These are phyloP conservation scores for Oligia fasciuncula DNA, from an alignment of 2,888 invertebrate genomes.

Conservation along the genomic window DNA sequence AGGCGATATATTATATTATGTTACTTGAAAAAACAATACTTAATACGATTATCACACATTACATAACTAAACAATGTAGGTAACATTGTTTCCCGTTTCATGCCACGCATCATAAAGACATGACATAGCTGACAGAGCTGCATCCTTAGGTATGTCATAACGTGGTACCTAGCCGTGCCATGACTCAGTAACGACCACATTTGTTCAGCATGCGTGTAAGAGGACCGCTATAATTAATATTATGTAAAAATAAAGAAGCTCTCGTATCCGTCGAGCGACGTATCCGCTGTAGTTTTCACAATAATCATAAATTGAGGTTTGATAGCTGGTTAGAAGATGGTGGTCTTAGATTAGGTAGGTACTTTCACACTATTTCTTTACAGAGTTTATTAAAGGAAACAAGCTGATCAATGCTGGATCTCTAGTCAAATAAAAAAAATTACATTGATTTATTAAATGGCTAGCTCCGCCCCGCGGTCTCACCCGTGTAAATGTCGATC, in stretches of 20 bases:
- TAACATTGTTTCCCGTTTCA: background rate
- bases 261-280: conserved; percentile 61
- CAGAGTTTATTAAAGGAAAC: background rate
- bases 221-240: conserved; percentile 64
- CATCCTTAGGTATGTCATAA: conserved; percentile 35
- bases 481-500: too few species aligned
- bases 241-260: conserved; percentile 59
- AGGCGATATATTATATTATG: background rate
- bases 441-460: background rate
- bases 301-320: conserved; percentile 45
- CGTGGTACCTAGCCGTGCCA: conserved; percentile 25
- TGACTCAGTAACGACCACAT: conserved; percentile 62
- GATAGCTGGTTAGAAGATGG: conserved; percentile 21
- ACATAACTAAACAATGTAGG: background rate
- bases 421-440: background rate
- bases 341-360: background rate
- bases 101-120: conserved; percentile 8
- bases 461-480: too few species aligned
- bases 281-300: conserved; percentile 58
- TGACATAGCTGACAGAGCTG: conserved; percentile 24
- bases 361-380: background rate
- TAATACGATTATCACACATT: background rate
- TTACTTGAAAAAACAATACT: background rate
- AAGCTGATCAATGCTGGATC: too few species aligned
- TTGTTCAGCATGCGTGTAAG: conserved; percentile 59